phyloP scores from a whole-genome alignment of 2,797 vertebrate genomes.

The Catharus ustulatus region DNA sequence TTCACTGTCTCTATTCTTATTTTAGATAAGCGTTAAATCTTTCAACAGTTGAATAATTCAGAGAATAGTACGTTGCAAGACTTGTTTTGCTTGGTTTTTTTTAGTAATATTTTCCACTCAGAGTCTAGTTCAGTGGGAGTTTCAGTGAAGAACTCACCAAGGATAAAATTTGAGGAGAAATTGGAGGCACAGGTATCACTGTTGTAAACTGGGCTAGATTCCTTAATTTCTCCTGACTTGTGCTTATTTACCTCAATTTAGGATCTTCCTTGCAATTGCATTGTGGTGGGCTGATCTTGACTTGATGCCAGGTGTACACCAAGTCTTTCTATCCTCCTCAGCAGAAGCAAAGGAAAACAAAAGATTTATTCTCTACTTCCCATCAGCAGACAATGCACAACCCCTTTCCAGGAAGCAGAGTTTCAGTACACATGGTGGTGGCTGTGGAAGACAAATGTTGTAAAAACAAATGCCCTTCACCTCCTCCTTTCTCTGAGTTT shows the following conservation, averaged over 20 bases:
- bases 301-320: not conserved
- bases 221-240: not conserved
- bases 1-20: not conserved
- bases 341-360: not conserved
- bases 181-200: not conserved
- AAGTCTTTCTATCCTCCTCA: not conserved
- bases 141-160: not conserved
- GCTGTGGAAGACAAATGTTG: not conserved
- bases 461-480: not conserved
- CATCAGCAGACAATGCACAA: not conserved
- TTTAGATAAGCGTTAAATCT: not conserved
- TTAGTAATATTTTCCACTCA: not conserved
- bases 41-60: not conserved
- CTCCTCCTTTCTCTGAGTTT: not conserved
- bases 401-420: not conserved
- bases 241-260: not conserved
- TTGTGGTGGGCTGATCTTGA: not conserved
- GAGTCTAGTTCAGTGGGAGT: not conserved
- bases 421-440: accelerated
- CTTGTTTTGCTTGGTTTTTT: not conserved
- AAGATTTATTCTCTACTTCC: not conserved
- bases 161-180: not conserved
- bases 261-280: not conserved
- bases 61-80: not conserved
- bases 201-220: not conserved